These are phyloP conservation scores for Halocaridina rubra DNA, from an alignment of 2,888 invertebrate species.

Conservation along the genomic window DNA sequence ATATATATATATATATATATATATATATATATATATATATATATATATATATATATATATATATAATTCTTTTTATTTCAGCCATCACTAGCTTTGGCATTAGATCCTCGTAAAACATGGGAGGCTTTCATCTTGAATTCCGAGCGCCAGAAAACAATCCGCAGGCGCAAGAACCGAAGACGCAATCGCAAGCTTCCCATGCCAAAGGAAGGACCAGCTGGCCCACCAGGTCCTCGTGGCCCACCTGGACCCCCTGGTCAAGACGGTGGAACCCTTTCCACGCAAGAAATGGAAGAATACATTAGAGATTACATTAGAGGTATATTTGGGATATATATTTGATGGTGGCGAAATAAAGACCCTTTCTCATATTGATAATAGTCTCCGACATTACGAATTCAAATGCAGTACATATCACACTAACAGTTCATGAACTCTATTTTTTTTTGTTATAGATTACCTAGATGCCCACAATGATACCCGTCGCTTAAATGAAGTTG, in stretches of 20 bases:
- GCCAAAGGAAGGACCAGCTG: slow-evolving; percentile 45
- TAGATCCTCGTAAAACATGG: slow-evolving; percentile 35
- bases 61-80: not conserved
- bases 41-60: slow-evolving; percentile 1
- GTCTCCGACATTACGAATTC: too few relatives aligned
- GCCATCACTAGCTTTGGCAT: not conserved
- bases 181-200: slow-evolving; percentile 40
- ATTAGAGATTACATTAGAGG: slow-evolving; percentile 46
- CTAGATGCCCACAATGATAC: too few relatives aligned
- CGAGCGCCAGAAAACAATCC: slow-evolving; percentile 22
- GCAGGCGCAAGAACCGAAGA: slow-evolving; percentile 23
- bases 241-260: slow-evolving; percentile 44
- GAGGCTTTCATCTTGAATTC: slow-evolving; percentile 37
- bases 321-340: not conserved
- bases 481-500: not conserved
- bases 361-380: too few relatives aligned
- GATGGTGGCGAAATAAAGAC: too few relatives aligned
- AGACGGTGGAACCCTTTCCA: slow-evolving; percentile 42
- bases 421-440: too few relatives aligned
- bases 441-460: too few relatives aligned
- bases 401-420: too few relatives aligned
- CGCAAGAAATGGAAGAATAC: slow-evolving; percentile 54
- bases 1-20: slow-evolving; percentile 14
- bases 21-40: not conserved
- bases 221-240: slow-evolving; percentile 51